A percentile compares a stretch with the other conserved stretches of the same genome.
Conservation (phyloP, 1,140 invertebrate genomes). For the Bombus pascuorum region DNA sequence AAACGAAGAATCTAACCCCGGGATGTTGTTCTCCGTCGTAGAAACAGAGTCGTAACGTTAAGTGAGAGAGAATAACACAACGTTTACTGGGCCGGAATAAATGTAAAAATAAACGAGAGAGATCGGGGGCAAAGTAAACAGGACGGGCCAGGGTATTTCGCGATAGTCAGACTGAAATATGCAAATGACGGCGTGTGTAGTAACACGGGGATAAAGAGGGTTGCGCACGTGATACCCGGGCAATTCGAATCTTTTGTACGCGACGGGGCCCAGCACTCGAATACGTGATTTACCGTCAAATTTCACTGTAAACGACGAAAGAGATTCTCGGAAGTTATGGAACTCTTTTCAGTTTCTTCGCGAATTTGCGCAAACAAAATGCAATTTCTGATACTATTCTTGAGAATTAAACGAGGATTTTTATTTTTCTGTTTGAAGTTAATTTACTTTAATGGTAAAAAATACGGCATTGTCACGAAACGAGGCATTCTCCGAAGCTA, state of each 20-base stretch:
- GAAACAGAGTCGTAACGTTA: constrained; percentile 1
- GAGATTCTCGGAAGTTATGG: neutral
- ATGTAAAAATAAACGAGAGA: constrained; percentile 48
- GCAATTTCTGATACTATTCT: neutral
- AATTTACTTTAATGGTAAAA: too few species aligned
- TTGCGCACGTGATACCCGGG: constrained; percentile 41
- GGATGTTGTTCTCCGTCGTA: neutral
- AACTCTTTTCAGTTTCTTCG: too few species aligned
- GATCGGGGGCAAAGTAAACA: constrained; percentile 21
- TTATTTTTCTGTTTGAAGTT: too few species aligned
- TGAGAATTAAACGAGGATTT: too few species aligned
- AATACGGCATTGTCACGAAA: too few species aligned
- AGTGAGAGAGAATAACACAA: constrained; percentile 9
- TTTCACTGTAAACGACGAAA: neutral
- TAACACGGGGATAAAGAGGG: constrained; percentile 44
- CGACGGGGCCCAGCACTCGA: neutral
- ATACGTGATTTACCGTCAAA: constrained; percentile 13
- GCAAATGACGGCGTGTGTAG: constrained; percentile 40
- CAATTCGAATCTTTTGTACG: constrained; percentile 35
- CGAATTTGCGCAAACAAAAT: neutral
- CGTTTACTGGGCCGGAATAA: neutral
- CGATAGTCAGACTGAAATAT: constrained; percentile 45
- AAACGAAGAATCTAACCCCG: neutral
- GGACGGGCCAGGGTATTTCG: neutral
- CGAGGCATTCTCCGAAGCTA: too few species aligned